Base-by-base conservation (phyloP, 2,888 invertebrate genomes). In the Cephonodes hylas region DNA sequence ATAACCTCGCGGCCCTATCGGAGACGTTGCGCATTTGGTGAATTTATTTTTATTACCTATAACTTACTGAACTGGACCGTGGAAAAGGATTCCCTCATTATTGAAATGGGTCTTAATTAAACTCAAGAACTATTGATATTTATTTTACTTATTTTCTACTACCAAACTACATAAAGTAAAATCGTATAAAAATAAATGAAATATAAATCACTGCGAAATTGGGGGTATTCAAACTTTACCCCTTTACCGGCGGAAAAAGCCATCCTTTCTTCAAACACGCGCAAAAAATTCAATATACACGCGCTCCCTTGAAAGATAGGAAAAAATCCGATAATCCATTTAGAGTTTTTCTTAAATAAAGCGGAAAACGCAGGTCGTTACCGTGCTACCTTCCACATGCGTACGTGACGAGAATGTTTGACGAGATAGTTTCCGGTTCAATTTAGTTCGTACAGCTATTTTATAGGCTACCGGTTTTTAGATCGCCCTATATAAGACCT, bases 371-470 rank as follows among this genome's bases (percentile, higher is more conserved):
- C 70, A 73, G 70, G 71, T 76, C 70, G 74, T 80, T 80, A 79
- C 76, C 75, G 67, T 64, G 64, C 70, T 72, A 66, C 72, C 69
- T 72, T 72, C 72, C 72, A 62, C 66, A 64, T 64, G 64, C 65
- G 78, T 77, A 82, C 81, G 83, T 83, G 83, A 80, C 76, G 70
- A 64, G 82, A 83, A 83, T 77, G 73, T 67, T 72, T 76, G 76
- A 76, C 66, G 63, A 67, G 75, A 74, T 75, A 78, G 77, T 77
- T 76, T 74, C 73, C 74, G 66, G 71, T 71, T 72, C 77, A 80
- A 79, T 83, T 82, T 81, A 76, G 75, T 77, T 75, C 73, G 73
- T 71, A 73, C 70, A 69, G 74, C 68, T 58, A 64, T 75, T 83
- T 80, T 78, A 77, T 79, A 76, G 70, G 60, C 63, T 61, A 58